Conservation (phyloP, 1,140 invertebrate genomes). For the Drosophila auraria region DNA sequence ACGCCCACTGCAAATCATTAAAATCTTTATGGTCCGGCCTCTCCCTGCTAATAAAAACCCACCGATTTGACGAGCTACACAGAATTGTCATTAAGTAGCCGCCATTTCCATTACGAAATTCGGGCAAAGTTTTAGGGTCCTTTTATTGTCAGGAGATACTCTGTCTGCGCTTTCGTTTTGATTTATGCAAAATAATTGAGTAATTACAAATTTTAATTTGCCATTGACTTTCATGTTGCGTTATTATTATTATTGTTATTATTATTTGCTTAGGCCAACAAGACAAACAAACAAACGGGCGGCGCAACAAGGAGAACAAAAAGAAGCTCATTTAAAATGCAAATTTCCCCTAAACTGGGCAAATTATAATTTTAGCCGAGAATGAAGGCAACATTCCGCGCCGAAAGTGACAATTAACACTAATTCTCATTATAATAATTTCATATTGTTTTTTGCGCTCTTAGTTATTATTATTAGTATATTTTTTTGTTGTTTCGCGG, state of each 20-base stretch:
- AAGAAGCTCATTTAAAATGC: slow-evolving; percentile 77
- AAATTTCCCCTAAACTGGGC: slow-evolving; percentile 64
- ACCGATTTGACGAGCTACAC: slow-evolving; percentile 64
- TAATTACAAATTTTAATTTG: slow-evolving; percentile 75
- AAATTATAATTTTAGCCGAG: slow-evolving; percentile 63
- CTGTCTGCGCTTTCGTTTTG: slow-evolving; percentile 49
- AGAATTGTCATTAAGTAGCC: slow-evolving; percentile 73
- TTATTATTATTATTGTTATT: slow-evolving; percentile 37
- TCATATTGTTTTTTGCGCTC: slow-evolving; percentile 66
- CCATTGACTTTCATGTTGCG: slow-evolving; percentile 63
- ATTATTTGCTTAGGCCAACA: slow-evolving; percentile 63
- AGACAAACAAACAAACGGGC: slow-evolving; percentile 38
- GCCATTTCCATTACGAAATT: slow-evolving; percentile 1
- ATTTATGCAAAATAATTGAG: slow-evolving; percentile 76
- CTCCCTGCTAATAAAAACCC: slow-evolving; percentile 50
- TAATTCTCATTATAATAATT: slow-evolving; percentile 84
- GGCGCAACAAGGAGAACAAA: slow-evolving; percentile 27
- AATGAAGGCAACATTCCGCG: slow-evolving; percentile 53
- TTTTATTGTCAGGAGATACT: slow-evolving; percentile 21
- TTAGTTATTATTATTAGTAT: slow-evolving; percentile 25
- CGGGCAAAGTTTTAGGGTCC: slow-evolving; percentile 55
- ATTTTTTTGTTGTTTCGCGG: slow-evolving; percentile 36
- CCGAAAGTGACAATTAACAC: slow-evolving; percentile 82
- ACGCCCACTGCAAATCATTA: slow-evolving; percentile 64
- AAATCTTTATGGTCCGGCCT: slow-evolving; percentile 51